Percentiles rank a stretch among this genome's conserved stretches.
Evolutionary conservation across 2,888 invertebrate species (phyloP).

Genomic region (Epistrophe grossulariae): DNA sequence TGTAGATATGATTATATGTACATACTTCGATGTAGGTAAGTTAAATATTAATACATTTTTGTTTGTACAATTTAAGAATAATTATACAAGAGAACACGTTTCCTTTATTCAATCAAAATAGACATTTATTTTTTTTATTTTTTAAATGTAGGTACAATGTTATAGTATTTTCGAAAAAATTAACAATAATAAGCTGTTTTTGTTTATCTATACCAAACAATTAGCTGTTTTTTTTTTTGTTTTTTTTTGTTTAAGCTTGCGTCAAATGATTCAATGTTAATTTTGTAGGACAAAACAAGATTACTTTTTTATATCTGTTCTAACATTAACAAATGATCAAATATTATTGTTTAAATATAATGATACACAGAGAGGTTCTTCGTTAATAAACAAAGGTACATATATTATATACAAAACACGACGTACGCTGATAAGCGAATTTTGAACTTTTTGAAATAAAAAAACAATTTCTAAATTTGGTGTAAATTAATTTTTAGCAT

Average conservation of each 20-base stretch:
- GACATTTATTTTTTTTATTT: background rate
- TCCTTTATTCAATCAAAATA: background rate
- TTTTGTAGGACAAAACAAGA: constrained; percentile 12
- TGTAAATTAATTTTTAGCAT: background rate
- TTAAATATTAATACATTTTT: too few species aligned
- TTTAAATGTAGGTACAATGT: background rate
- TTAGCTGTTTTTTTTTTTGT: background rate
- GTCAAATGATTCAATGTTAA: constrained; percentile 17
- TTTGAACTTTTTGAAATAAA: constrained; percentile 3
- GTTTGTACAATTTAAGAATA: too few species aligned
- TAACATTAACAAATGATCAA: constrained; percentile 28
- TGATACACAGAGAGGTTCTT: constrained; percentile 8
- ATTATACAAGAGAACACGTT: too few species aligned
- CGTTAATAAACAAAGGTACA: background rate
- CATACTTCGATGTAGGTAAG: too few species aligned
- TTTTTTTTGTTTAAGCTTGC: constrained; percentile 16
- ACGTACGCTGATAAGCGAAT: background rate
- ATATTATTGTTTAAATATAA: constrained; percentile 36
- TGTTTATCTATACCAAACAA: constrained; percentile 6
- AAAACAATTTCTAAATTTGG: background rate
- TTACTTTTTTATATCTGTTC: background rate
- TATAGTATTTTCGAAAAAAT: background rate
- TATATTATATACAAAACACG: too few species aligned
- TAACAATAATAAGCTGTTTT: constrained; percentile 13
- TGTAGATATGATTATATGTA: too few species aligned